phyloP scores from a whole-genome alignment of 1,140 invertebrate species.

The Mycetomoellerius zeteki region DNA sequence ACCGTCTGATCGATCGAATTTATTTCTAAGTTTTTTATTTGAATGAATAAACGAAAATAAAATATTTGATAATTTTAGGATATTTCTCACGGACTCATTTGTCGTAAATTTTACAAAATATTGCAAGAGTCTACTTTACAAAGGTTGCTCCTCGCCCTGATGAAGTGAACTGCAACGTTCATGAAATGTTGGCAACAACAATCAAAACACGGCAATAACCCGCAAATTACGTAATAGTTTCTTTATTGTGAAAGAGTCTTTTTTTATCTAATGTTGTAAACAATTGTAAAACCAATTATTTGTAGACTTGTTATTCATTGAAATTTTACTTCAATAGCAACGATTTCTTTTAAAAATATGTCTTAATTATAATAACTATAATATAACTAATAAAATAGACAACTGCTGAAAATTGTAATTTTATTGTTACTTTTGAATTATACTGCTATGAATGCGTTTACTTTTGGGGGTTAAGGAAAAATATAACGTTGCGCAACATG shows the following conservation, averaged over 20 bases:
- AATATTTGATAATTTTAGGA: background rate
- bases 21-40: background rate
- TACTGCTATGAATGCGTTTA: background rate
- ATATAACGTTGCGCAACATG: constrained; percentile 15
- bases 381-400: constrained; percentile 5
- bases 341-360: constrained; percentile 10
- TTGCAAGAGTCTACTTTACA: background rate
- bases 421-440: background rate
- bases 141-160: too few species aligned
- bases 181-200: too few species aligned
- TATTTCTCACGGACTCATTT: background rate
- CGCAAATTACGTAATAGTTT: too few species aligned
- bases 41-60: background rate
- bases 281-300: background rate
- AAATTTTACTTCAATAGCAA: background rate
- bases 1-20: background rate
- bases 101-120: background rate
- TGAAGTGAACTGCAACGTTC: too few species aligned
- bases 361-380: background rate
- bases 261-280: background rate
- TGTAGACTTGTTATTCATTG: background rate
- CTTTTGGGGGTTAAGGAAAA: background rate
- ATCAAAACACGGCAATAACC: too few species aligned
- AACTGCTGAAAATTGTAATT: background rate
- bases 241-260: too few species aligned